Percentiles rank a stretch among this genome's conserved stretches.
Conservation (phyloP, 2,888 invertebrate genomes). For the Brachyopa scutellaris region DNA sequence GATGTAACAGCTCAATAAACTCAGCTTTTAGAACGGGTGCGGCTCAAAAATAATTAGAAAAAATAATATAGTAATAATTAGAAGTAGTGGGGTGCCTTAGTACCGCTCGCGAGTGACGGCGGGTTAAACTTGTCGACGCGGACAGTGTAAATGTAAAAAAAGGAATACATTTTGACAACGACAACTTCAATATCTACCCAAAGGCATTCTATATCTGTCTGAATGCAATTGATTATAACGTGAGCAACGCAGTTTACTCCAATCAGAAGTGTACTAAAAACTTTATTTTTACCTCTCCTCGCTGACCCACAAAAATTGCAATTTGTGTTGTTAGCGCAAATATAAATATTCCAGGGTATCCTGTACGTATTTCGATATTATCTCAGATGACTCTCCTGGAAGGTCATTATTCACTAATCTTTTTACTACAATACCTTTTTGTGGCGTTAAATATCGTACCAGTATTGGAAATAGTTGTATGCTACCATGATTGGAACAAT, state of each 20-base stretch:
- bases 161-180: slow-evolving; percentile 35
- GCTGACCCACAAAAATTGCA: slow-evolving; percentile 60
- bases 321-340: slow-evolving; percentile 59
- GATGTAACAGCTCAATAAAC: no score
- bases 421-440: slow-evolving; percentile 55
- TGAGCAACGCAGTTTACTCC: slow-evolving; percentile 28
- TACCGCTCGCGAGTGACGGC: no score
- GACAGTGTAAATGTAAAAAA: slow-evolving; percentile 31
- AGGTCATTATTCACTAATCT: slow-evolving; percentile 50
- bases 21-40: no score
- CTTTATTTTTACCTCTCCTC: slow-evolving; percentile 50
- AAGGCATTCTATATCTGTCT: slow-evolving; percentile 28
- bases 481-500: slow-evolving; percentile 64
- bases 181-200: slow-evolving; percentile 36
- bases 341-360: slow-evolving; percentile 28
- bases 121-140: slow-evolving; percentile 18
- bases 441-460: slow-evolving; percentile 62
- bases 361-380: slow-evolving; percentile 42
- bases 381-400: slow-evolving; percentile 63
- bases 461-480: slow-evolving; percentile 65
- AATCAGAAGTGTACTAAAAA: slow-evolving; percentile 44
- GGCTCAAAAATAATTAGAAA: no score
- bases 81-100: no score
- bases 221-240: slow-evolving; percentile 38
- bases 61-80: no score